Conservation (phyloP, 2,888 invertebrate genomes). For the Dolichopus griseipennis region DNA sequence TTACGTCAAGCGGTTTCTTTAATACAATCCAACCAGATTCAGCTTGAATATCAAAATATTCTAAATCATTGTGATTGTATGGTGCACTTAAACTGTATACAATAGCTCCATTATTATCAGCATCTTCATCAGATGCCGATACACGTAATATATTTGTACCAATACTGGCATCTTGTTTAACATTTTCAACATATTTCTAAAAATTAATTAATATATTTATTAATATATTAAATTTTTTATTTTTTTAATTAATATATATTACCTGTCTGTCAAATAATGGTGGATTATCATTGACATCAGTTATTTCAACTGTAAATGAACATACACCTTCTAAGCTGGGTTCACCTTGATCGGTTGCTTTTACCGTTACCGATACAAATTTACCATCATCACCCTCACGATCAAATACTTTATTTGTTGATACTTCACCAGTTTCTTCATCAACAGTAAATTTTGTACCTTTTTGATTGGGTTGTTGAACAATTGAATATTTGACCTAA, state of each 20-base stretch:
- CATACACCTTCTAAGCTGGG: conserved; percentile 96
- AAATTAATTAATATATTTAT: conserved; percentile 25
- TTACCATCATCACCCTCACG: conserved; percentile 94
- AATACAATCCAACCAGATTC: conserved; percentile 96
- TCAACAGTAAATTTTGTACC: conserved; percentile 93
- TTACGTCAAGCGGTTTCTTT: conserved; percentile 93
- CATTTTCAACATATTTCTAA: conserved; percentile 95
- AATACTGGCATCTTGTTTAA: conserved; percentile 92
- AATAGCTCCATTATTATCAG: conserved; percentile 92
- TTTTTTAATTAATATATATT: conserved; percentile 30
- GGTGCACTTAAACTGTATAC: conserved; percentile 85
- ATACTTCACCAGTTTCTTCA: conserved; percentile 89
- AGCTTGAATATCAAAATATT: conserved; percentile 93
- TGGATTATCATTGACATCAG: conserved; percentile 96
- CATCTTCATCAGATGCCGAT: conserved; percentile 94
- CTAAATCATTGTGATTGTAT: conserved; percentile 78
- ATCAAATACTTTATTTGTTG: conserved; percentile 93
- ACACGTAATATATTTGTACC: conserved; percentile 90
- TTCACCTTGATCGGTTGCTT: conserved; percentile 98
- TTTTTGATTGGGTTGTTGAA: conserved; percentile 89
- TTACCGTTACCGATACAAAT: conserved; percentile 92
- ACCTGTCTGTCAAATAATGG: conserved; percentile 92
- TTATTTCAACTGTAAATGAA: conserved; percentile 95
- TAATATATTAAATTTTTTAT: not conserved
- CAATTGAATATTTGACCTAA: conserved; percentile 87